phyloP scores from a whole-genome alignment of 2,797 vertebrate species.

The Hippoglossus hippoglossus region DNA sequence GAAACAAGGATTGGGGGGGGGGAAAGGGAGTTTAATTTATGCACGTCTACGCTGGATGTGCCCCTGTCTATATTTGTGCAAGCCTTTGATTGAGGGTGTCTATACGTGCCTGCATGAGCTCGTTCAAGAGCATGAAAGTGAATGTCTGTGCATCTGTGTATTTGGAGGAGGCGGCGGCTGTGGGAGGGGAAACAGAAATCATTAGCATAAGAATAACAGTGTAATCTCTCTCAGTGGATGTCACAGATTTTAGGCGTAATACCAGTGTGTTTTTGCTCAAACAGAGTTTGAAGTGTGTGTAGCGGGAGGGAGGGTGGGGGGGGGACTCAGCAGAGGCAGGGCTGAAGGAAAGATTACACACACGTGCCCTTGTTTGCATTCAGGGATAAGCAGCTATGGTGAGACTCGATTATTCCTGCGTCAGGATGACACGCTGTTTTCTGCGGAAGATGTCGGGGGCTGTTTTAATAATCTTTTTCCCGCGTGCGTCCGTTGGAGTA shows the following conservation, averaged over 20 bases:
- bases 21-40: slow-evolving; percentile 11
- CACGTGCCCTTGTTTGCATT: slow-evolving; percentile 71
- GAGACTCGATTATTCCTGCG: slow-evolving; percentile 58
- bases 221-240: slow-evolving; percentile 65
- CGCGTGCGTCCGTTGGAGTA: slow-evolving; percentile 42
- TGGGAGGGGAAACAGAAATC: slow-evolving; percentile 60
- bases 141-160: slow-evolving; percentile 4
- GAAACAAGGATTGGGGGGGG: slow-evolving; percentile 12
- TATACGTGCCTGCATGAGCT: slow-evolving; percentile 24
- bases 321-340: slow-evolving; percentile 36
- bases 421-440: slow-evolving; percentile 56
- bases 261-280: slow-evolving; percentile 60
- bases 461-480: slow-evolving; percentile 62
- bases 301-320: slow-evolving; percentile 14
- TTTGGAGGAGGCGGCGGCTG: slow-evolving; percentile 21
- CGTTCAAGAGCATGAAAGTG: slow-evolving; percentile 8
- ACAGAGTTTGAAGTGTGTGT: slow-evolving; percentile 60
- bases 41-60: slow-evolving; percentile 36
- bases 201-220: slow-evolving; percentile 75
- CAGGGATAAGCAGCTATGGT: slow-evolving; percentile 61
- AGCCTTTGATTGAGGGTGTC: slow-evolving; percentile 2
- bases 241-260: slow-evolving; percentile 54
- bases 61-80: not conserved
- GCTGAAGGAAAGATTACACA: slow-evolving; percentile 75
- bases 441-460: slow-evolving; percentile 20